These are phyloP conservation scores for Ascaphus truei DNA, from an alignment of 2,113 vertebrate genomes.

Conservation along the genomic window DNA sequence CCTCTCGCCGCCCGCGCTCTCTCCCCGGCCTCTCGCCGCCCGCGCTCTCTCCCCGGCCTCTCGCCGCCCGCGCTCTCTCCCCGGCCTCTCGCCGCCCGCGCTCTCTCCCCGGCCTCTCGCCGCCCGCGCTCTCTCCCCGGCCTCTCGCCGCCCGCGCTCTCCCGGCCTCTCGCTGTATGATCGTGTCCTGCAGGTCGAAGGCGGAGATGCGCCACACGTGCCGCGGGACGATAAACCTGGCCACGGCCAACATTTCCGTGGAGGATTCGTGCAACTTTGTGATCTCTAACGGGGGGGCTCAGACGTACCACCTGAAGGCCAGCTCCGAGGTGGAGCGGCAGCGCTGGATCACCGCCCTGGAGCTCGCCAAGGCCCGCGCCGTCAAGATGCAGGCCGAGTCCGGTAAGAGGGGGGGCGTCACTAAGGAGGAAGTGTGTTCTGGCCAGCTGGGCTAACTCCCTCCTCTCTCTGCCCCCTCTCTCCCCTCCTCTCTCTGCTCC, in stretches of 20 bases:
- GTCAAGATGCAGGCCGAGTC: conserved; percentile 90
- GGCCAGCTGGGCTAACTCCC: background rate
- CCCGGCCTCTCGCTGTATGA: too few relatives aligned
- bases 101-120: too few relatives aligned
- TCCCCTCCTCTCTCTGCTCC: too few relatives aligned
- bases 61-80: too few relatives aligned
- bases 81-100: too few relatives aligned
- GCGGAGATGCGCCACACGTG: conserved; percentile 97
- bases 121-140: too few relatives aligned
- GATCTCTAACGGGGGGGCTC: conserved; percentile 91
- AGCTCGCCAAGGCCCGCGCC: conserved; percentile 91
- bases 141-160: too few relatives aligned
- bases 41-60: too few relatives aligned
- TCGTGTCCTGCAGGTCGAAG: conserved; percentile 77
- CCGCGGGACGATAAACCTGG: conserved; percentile 92
- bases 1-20: too few relatives aligned
- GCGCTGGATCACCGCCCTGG: conserved; percentile 92
- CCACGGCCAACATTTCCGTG: conserved; percentile 90
- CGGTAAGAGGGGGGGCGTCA: conserved; percentile 65
- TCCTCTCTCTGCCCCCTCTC: too few relatives aligned
- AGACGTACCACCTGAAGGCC: conserved; percentile 95
- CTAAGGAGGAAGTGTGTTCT: background rate
- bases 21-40: too few relatives aligned
- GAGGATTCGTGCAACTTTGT: conserved; percentile 97
- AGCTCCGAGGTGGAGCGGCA: conserved; percentile 92